Evolutionary conservation across 2,888 invertebrate genomes (phyloP).

Genomic region (Stenurella melanura): DNA sequence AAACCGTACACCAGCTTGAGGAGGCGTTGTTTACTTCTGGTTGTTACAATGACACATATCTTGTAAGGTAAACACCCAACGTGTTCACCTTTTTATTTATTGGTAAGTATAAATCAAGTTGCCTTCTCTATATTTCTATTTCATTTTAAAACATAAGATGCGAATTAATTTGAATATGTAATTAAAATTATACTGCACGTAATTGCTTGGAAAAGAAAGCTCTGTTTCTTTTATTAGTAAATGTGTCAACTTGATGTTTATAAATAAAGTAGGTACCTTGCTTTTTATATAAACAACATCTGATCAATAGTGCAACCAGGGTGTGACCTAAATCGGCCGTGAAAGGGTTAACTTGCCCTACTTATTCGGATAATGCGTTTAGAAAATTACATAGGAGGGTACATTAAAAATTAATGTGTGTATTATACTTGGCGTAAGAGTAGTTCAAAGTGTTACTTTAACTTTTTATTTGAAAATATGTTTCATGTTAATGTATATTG

Average conservation of each 20-base stretch:
- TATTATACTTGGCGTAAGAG: background rate
- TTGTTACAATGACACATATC: conserved; percentile 5
- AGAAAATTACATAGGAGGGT: conserved; percentile 9
- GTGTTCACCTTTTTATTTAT: conserved; percentile 6
- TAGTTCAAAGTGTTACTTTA: too few relatives aligned
- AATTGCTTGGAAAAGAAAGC: background rate
- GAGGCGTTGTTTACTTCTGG: conserved; percentile 16
- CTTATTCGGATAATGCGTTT: background rate
- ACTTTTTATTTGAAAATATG: too few relatives aligned
- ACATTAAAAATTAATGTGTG: conserved; percentile 13
- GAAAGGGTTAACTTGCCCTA: conserved; percentile 27
- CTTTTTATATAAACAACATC: conserved; percentile 25
- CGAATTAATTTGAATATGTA: background rate
- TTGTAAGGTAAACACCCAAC: background rate
- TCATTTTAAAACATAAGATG: background rate
- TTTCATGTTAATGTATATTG: too few relatives aligned
- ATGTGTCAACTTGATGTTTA: conserved; percentile 11
- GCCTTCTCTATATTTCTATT: background rate
- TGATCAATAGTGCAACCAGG: conserved; percentile 54
- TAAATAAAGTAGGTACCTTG: background rate
- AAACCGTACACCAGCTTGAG: background rate
- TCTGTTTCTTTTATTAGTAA: background rate
- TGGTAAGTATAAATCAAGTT: conserved; percentile 18
- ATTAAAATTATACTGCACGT: background rate
- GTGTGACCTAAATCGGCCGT: conserved; percentile 54